phyloP scores from a whole-genome alignment of 2,888 invertebrate species.

The Melieria crassipennis region DNA sequence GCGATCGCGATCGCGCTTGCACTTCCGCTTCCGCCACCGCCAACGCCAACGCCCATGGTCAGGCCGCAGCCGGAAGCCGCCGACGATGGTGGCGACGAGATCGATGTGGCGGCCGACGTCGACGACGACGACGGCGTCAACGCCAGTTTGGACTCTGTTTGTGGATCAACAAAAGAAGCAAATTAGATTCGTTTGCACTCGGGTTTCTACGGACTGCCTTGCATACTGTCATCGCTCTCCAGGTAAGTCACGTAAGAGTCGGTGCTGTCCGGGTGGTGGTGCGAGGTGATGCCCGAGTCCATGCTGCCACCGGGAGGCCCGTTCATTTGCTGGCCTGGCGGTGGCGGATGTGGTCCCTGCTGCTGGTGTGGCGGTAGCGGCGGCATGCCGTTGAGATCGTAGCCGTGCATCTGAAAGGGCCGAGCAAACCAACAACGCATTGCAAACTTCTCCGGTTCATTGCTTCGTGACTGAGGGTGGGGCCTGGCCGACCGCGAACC shows the following conservation, averaged over 20 bases:
- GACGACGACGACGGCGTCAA: slow-evolving; percentile 59
- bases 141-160: slow-evolving; percentile 64
- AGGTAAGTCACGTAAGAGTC: slow-evolving; percentile 92
- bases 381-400: slow-evolving; percentile 75
- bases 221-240: slow-evolving; percentile 86
- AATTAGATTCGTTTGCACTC: slow-evolving; percentile 64
- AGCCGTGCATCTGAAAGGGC: slow-evolving; percentile 84
- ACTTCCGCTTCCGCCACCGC: slow-evolving; percentile 13
- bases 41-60: slow-evolving; percentile 27
- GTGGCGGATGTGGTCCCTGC: slow-evolving; percentile 69
- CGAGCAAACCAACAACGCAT: background rate
- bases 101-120: slow-evolving; percentile 44
- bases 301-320: slow-evolving; percentile 65
- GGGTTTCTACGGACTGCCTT: slow-evolving; percentile 75
- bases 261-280: slow-evolving; percentile 81
- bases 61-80: slow-evolving; percentile 47
- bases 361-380: slow-evolving; percentile 63
- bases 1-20: slow-evolving; percentile 15
- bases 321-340: slow-evolving; percentile 68
- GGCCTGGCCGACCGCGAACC: too few species aligned
- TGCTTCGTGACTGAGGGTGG: too few species aligned
- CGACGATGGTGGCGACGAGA: slow-evolving; percentile 34
- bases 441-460: background rate
- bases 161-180: slow-evolving; percentile 64
- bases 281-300: slow-evolving; percentile 68